These are phyloP conservation scores for Oreohelix idahoensis DNA, from an alignment of 1,140 invertebrate genomes.

Conservation along the genomic window DNA sequence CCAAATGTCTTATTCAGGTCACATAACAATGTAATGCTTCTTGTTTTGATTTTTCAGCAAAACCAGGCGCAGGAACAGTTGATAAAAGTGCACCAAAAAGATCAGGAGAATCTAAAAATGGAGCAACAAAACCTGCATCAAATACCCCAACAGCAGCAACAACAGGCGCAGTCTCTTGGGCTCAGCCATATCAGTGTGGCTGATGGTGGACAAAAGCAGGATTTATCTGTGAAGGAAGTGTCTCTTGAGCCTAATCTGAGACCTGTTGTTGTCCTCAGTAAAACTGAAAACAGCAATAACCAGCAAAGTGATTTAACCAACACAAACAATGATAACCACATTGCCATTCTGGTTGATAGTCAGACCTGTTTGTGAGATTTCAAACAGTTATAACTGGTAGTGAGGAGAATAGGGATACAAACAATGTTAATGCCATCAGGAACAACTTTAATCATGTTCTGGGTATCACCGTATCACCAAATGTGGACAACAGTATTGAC, in stretches of 20 bases:
- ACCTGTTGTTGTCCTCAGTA: too few species aligned
- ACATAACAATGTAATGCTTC: too few species aligned
- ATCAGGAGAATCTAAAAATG: neutral
- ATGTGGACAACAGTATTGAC: conserved; percentile 5
- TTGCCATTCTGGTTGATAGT: too few species aligned
- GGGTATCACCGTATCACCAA: neutral
- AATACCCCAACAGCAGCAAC: neutral
- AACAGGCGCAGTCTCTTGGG: neutral
- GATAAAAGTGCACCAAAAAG: neutral
- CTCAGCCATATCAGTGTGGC: neutral
- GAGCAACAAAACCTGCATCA: neutral
- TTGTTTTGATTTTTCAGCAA: neutral
- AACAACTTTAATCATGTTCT: neutral
- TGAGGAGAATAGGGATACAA: too few species aligned
- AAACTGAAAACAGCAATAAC: too few species aligned
- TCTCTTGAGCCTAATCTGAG: too few species aligned
- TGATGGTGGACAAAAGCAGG: neutral
- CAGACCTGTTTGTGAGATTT: too few species aligned
- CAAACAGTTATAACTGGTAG: too few species aligned
- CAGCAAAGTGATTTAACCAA: too few species aligned
- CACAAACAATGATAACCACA: too few species aligned
- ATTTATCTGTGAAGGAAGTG: too few species aligned
- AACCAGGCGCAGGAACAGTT: neutral
- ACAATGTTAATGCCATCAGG: neutral
- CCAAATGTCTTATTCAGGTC: too few species aligned